A percentile compares a stretch with the other conserved stretches of the same genome.
Evolutionary conservation across 1,140 invertebrate genomes (phyloP).

Genomic region (Cydia splendana): DNA sequence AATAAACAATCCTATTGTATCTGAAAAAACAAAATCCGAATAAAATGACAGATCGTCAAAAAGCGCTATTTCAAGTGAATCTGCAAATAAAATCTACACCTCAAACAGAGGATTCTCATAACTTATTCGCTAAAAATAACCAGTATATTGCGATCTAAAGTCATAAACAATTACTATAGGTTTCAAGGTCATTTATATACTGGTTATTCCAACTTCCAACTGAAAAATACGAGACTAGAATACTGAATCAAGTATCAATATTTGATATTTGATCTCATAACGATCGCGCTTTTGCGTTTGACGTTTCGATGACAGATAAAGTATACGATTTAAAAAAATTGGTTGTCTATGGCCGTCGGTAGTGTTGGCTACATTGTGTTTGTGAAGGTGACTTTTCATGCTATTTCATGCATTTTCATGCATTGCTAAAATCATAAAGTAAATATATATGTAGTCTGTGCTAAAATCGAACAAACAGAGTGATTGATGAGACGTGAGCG

Average conservation of each 20-base stretch:
- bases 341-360: neutral
- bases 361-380: neutral
- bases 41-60: slow-evolving; percentile 53
- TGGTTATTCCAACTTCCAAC: slow-evolving; percentile 41
- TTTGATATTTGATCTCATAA: slow-evolving; percentile 75
- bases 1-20: neutral
- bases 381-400: too few relatives aligned
- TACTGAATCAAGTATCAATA: slow-evolving; percentile 71
- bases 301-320: slow-evolving; percentile 42
- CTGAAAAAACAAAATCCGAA: slow-evolving; percentile 49
- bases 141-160: slow-evolving; percentile 38
- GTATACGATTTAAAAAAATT: neutral
- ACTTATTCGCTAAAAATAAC: neutral
- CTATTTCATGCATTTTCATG: too few relatives aligned
- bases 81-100: slow-evolving; percentile 71
- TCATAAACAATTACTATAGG: neutral
- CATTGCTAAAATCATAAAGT: too few relatives aligned
- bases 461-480: too few relatives aligned
- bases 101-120: slow-evolving; percentile 59
- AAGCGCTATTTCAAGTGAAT: slow-evolving; percentile 55
- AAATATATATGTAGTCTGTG: too few relatives aligned
- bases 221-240: neutral
- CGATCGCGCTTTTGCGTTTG: slow-evolving; percentile 46
- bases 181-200: neutral
- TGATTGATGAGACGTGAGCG: too few relatives aligned